Evolutionary conservation across 2,888 invertebrate species (phyloP).

Genomic region (Eupithecia centaureata): DNA sequence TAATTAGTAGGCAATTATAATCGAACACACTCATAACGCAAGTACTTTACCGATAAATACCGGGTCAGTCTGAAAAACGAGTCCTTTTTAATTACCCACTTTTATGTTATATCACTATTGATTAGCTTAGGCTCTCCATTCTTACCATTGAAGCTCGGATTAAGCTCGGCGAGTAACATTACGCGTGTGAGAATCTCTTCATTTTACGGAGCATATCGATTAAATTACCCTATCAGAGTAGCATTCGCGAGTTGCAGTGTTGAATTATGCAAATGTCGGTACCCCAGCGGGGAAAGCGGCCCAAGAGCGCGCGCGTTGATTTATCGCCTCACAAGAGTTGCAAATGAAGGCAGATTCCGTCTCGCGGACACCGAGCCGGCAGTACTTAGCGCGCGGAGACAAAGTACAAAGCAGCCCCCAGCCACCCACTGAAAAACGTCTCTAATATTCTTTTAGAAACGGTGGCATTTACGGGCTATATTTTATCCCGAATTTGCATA

Average conservation of each 20-base stretch:
- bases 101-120: not conserved
- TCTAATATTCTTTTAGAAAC: slow-evolving; percentile 86
- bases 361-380: slow-evolving; percentile 76
- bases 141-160: not conserved
- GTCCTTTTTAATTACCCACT: slow-evolving; percentile 2
- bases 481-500: slow-evolving; percentile 86
- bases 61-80: not conserved
- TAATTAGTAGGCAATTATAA: slow-evolving; percentile 18
- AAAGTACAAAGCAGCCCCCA: slow-evolving; percentile 82
- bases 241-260: slow-evolving; percentile 18
- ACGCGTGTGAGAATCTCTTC: not conserved
- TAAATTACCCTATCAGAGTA: slow-evolving; percentile 23
- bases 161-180: not conserved
- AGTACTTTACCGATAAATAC: not conserved
- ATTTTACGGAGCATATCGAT: slow-evolving; percentile 16
- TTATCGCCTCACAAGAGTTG: slow-evolving; percentile 78
- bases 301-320: slow-evolving; percentile 60
- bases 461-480: slow-evolving; percentile 86
- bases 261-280: slow-evolving; percentile 39
- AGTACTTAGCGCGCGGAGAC: slow-evolving; percentile 82
- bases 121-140: not conserved
- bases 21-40: slow-evolving; percentile 5
- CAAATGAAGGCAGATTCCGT: slow-evolving; percentile 78
- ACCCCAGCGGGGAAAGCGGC: slow-evolving; percentile 11
- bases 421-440: slow-evolving; percentile 85